Percentiles rank a stretch among this genome's conserved stretches.
These are phyloP conservation scores for Microcebus jonahi DNA, from an alignment of 2,113 vertebrate species.

Conservation along the genomic window DNA sequence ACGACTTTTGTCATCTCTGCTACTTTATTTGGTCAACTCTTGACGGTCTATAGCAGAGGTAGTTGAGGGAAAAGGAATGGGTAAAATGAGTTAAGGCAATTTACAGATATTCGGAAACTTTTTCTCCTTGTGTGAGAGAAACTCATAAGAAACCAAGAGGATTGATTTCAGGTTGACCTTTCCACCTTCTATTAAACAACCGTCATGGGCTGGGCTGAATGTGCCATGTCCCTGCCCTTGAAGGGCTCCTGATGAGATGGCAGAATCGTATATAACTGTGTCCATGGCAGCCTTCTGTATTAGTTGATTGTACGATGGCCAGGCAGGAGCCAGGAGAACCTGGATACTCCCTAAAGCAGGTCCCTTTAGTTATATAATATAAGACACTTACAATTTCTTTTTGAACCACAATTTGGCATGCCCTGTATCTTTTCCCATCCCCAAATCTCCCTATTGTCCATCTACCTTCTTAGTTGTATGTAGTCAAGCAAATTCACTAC, in stretches of 20 bases:
- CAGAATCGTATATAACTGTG: background rate
- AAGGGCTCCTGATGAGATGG: background rate
- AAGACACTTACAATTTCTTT: background rate
- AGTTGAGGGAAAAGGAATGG: background rate
- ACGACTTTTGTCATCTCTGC: background rate
- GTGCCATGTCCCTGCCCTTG: background rate
- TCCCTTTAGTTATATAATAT: background rate
- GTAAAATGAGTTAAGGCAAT: conserved; percentile 4
- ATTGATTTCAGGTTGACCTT: background rate
- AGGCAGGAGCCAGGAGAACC: background rate
- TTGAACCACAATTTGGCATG: background rate
- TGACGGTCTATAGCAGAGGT: background rate
- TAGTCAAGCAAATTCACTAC: background rate
- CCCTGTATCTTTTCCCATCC: background rate
- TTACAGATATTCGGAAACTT: background rate
- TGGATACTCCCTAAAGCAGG: background rate
- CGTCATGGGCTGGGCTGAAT: background rate
- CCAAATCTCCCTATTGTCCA: background rate
- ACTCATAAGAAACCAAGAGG: background rate
- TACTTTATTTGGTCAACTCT: background rate
- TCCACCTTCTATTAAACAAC: background rate
- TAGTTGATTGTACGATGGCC: background rate
- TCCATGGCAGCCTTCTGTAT: background rate
- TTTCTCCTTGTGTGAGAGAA: background rate
- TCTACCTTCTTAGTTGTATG: background rate